These are phyloP conservation scores for Liasis olivaceus DNA, from an alignment of 2,797 vertebrate species.

Conservation along the genomic window DNA sequence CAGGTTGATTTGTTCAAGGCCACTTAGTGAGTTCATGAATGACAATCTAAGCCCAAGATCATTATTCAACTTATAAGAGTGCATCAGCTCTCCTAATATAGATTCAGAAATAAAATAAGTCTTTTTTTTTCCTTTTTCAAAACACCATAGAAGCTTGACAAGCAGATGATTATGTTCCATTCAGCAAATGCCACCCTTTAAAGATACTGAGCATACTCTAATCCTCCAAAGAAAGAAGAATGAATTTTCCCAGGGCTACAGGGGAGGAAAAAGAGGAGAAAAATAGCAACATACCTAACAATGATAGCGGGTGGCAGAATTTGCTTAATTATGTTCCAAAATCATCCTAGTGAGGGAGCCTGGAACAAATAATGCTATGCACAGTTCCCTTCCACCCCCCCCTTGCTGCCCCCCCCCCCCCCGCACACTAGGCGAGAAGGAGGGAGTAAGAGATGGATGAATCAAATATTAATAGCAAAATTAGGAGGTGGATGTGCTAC, in stretches of 20 bases:
- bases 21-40: not conserved
- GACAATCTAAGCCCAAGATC: not conserved
- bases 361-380: not conserved
- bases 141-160: not conserved
- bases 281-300: constrained; percentile 4
- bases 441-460: not conserved
- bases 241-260: constrained; percentile 6
- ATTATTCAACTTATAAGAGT: not conserved
- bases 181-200: constrained; percentile 13
- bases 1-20: not conserved
- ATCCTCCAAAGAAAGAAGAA: constrained; percentile 28
- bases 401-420: not conserved
- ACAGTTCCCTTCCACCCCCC: not conserved
- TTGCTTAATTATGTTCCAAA: constrained; percentile 19
- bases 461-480: constrained; percentile 12
- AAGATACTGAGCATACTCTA: not conserved
- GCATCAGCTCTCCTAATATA: not conserved
- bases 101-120: not conserved
- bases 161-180: not conserved
- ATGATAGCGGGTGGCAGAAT: not conserved
- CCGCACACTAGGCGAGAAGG: no score
- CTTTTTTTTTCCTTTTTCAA: no score
- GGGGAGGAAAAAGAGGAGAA: not conserved
- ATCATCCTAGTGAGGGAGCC: not conserved
- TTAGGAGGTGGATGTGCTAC: not conserved